Evolutionary conservation across 2,113 vertebrate species (phyloP).

Genomic region (Hyperoodon ampullatus): DNA sequence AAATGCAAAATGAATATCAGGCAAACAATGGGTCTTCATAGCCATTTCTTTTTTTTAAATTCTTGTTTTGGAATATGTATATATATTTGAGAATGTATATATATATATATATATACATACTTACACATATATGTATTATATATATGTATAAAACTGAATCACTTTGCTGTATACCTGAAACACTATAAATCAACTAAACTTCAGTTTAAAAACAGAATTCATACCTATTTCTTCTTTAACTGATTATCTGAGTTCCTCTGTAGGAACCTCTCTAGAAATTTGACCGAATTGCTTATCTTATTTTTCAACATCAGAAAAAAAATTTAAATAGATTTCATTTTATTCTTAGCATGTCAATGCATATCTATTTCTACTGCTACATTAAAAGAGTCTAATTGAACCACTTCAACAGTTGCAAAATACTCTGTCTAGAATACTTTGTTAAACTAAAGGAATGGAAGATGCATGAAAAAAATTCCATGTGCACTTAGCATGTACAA

Average conservation of each 20-base stretch:
- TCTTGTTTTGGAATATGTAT: too few species aligned
- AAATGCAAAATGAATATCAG: neutral
- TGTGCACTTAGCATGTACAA: neutral
- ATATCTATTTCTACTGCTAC: neutral
- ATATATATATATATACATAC: too few species aligned
- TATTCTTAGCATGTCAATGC: neutral
- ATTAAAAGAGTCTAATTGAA: slow-evolving; percentile 14
- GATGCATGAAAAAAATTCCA: neutral
- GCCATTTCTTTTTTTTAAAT: neutral
- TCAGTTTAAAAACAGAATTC: neutral
- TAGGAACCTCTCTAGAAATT: neutral
- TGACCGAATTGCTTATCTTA: neutral
- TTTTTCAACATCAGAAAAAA: neutral
- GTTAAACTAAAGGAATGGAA: slow-evolving; percentile 18
- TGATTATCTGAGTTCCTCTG: neutral
- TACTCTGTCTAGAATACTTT: neutral
- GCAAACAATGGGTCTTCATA: neutral
- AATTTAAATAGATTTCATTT: neutral
- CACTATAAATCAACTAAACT: neutral
- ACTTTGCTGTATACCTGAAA: neutral
- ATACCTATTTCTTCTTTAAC: neutral
- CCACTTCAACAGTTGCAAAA: neutral
- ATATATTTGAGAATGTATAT: too few species aligned
- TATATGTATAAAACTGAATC: neutral
- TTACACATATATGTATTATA: too few species aligned